These are phyloP conservation scores for Champsocephalus esox DNA, from an alignment of 2,797 vertebrate species.

Conservation along the genomic window DNA sequence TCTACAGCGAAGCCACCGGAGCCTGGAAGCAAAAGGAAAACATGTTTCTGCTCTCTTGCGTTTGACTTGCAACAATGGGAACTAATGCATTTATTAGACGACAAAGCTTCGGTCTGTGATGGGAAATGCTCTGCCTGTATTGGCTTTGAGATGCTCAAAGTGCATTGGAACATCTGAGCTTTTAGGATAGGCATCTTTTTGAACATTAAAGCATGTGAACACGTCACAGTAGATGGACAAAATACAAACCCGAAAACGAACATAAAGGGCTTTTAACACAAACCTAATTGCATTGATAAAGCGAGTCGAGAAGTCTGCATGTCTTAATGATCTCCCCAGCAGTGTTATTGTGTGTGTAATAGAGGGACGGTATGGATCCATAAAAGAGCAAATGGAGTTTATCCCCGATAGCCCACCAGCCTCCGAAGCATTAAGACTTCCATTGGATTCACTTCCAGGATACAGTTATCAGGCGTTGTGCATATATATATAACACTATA, in stretches of 20 bases:
- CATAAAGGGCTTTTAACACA: too few species aligned
- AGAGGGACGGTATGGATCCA: not conserved
- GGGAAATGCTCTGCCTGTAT: constrained; percentile 42
- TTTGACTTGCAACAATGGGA: constrained; percentile 28
- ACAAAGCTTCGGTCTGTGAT: constrained; percentile 32
- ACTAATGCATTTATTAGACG: constrained; percentile 48
- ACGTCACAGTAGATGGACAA: too few species aligned
- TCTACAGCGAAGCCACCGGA: not conserved
- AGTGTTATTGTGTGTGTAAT: not conserved
- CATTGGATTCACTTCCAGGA: too few species aligned
- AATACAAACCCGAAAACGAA: too few species aligned
- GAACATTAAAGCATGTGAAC: too few species aligned
- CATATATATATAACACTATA: not conserved
- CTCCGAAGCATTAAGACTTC: not conserved
- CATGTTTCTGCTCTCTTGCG: not conserved
- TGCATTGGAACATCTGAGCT: constrained; percentile 44
- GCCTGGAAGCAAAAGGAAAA: not conserved
- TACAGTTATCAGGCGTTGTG: not conserved
- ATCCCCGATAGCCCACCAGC: not conserved
- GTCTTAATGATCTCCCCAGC: too few species aligned
- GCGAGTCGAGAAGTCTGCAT: too few species aligned
- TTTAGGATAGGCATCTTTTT: constrained; percentile 7
- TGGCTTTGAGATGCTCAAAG: constrained; percentile 36
- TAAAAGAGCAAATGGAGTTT: not conserved
- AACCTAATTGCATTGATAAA: too few species aligned